Evolutionary conservation across 2,888 invertebrate species (phyloP), one percentile per base, ranked within the genome.

Genomic region (Mamestra brassicae): DNA sequence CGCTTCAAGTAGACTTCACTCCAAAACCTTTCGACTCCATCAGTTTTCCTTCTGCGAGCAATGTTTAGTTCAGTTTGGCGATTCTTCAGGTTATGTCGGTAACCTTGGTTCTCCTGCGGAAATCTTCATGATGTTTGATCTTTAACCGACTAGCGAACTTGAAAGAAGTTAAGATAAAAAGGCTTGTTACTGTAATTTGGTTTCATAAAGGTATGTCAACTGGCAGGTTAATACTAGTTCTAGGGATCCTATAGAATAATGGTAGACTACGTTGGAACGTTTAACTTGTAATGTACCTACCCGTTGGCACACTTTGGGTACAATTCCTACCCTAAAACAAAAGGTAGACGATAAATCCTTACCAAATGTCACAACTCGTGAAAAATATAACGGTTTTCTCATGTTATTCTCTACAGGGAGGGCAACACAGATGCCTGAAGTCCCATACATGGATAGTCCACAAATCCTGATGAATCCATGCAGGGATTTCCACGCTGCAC

Each of bases 391-490:
- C 2, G 83, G 83, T 34, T 10, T n/a, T 17, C 4, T 77, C 83
- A 83, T 83, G 17, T 83, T 81, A 60, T 83, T 83, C 47, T 83
- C 83, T 6, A 83, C 36, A 0, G 83, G 83, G 10, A 83, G 69
- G 1, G 81, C 85, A 0, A 83, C 47, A 11, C 67, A 45, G 0
- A 71, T 67, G 0, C 83, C 85, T 2, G 70, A 77, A 3, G 77
- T 84, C 2, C 81, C 55, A 17, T 68, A 70, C 64, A 60, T 45
- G 50, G 70, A 69, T 47, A 76, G 62, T 8, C 71, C 76, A 3
- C 70, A 70, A 45, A 79, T 58, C 47, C 70, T 70, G 11, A 78
- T 10, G 10, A 83, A 81, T 3, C 84, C 81, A n/a, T 73, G 84
- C 5, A 61, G 0, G 34, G 26, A 0, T 8, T 77, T 81, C 81